Percentiles rank a stretch among this genome's conserved stretches.
Evolutionary conservation across 1,140 invertebrate species (phyloP).

Genomic region (Homalodisca vitripennis): DNA sequence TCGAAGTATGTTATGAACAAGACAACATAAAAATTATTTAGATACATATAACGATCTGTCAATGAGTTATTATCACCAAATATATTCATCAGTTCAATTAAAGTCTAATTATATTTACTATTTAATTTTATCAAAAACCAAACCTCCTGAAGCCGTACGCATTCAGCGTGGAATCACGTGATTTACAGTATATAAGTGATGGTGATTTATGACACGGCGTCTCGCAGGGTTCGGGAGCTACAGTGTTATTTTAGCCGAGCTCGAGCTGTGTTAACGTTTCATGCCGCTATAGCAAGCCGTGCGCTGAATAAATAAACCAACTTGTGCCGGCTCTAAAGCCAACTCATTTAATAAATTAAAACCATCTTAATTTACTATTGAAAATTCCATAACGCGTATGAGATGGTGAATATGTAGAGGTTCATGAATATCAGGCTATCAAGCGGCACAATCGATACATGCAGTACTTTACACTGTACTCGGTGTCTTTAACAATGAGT

Average conservation of each 20-base stretch:
- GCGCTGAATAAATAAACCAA: conserved; percentile 36
- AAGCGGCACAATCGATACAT: not conserved
- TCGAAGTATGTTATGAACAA: too few species aligned
- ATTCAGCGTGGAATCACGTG: too few species aligned
- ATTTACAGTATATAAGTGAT: too few species aligned
- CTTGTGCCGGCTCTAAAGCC: conserved; percentile 37
- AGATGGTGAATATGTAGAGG: conserved; percentile 17
- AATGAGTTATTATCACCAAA: too few species aligned
- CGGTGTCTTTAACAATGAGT: not conserved
- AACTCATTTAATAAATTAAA: conserved; percentile 38
- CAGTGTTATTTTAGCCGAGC: conserved; percentile 4
- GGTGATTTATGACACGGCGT: too few species aligned
- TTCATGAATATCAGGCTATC: not conserved
- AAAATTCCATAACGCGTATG: conserved; percentile 38
- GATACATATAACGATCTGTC: too few species aligned
- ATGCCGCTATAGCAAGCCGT: conserved; percentile 34
- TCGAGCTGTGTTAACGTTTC: conserved; percentile 37
- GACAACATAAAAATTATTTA: too few species aligned
- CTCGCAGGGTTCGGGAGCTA: not conserved
- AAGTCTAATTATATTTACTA: too few species aligned
- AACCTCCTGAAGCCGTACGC: too few species aligned
- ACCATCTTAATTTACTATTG: conserved; percentile 38
- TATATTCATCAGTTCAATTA: too few species aligned
- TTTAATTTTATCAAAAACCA: too few species aligned
- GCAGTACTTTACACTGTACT: not conserved